Conservation (phyloP, 1,140 invertebrate species). For the Leptopilina boulardi region DNA sequence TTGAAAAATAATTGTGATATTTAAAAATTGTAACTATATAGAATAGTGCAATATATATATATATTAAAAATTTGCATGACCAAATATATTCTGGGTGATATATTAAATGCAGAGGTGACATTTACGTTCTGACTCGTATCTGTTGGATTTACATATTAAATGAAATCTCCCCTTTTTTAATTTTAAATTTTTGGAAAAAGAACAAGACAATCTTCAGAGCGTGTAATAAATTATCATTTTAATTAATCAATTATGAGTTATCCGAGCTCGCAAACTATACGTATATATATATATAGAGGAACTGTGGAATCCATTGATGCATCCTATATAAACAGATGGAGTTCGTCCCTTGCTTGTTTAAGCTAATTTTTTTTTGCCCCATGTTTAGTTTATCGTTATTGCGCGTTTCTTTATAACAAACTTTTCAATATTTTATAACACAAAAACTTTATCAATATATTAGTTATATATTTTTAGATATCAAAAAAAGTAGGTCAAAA, state of each 20-base stretch:
- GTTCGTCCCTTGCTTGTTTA: background rate
- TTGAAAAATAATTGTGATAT: background rate
- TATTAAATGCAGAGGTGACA: constrained; percentile 27
- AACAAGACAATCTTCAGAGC: background rate
- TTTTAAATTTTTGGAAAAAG: background rate
- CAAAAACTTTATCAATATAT: too few species aligned
- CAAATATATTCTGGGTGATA: background rate
- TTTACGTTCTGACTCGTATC: background rate
- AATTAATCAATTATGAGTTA: constrained; percentile 31
- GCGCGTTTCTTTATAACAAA: background rate
- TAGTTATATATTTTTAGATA: too few species aligned
- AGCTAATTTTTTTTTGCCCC: background rate
- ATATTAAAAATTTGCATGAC: constrained; percentile 8
- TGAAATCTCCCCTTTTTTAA: background rate
- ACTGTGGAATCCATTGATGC: background rate
- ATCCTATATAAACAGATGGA: background rate
- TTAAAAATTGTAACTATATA: background rate
- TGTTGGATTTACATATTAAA: background rate
- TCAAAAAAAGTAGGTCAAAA: too few species aligned
- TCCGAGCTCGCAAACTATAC: constrained; percentile 6
- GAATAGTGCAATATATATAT: background rate
- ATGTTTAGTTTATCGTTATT: background rate
- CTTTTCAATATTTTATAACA: background rate
- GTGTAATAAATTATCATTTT: constrained; percentile 26
- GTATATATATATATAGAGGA: too few species aligned